Conservation (phyloP, 2,797 vertebrate species). For the Poeciliopsis presidionis region DNA sequence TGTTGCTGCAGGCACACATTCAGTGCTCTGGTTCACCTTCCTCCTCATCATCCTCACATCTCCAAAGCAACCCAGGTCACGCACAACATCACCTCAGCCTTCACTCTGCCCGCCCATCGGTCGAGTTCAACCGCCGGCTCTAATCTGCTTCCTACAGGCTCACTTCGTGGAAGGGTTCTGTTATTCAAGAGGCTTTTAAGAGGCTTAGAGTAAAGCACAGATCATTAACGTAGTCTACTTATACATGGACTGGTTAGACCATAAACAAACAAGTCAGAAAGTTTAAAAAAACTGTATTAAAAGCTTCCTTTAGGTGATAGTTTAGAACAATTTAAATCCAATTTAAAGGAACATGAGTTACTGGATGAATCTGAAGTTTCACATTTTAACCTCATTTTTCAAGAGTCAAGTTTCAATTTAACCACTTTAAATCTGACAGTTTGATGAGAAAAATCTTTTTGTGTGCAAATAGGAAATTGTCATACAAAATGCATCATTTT, state of each 20-base stretch:
- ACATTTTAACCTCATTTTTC: background rate
- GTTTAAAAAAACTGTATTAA: background rate
- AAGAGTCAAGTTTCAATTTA: background rate
- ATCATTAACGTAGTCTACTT: background rate
- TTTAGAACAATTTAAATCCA: background rate
- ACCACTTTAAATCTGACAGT: background rate
- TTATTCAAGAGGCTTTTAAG: conserved; percentile 16
- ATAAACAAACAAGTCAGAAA: background rate
- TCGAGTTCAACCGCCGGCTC: conserved; percentile 33
- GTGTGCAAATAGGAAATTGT: background rate
- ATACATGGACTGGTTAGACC: background rate
- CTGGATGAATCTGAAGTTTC: background rate
- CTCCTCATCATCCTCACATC: conserved; percentile 34
- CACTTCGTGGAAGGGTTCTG: conserved; percentile 30
- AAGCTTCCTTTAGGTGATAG: background rate
- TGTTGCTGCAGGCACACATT: conserved; percentile 64
- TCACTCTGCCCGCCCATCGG: conserved; percentile 22
- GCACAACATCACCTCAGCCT: conserved; percentile 55
- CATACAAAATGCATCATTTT: background rate
- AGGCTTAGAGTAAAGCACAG: conserved; percentile 6
- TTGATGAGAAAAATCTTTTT: background rate
- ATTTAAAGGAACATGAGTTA: background rate
- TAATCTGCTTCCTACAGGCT: conserved; percentile 14
- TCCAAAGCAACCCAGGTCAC: conserved; percentile 56
- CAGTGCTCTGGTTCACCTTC: conserved; percentile 60